Percentiles rank a stretch among this genome's conserved stretches.
These are phyloP conservation scores for Actinemys pallida DNA, from an alignment of 2,113 vertebrate genomes.

Conservation along the genomic window DNA sequence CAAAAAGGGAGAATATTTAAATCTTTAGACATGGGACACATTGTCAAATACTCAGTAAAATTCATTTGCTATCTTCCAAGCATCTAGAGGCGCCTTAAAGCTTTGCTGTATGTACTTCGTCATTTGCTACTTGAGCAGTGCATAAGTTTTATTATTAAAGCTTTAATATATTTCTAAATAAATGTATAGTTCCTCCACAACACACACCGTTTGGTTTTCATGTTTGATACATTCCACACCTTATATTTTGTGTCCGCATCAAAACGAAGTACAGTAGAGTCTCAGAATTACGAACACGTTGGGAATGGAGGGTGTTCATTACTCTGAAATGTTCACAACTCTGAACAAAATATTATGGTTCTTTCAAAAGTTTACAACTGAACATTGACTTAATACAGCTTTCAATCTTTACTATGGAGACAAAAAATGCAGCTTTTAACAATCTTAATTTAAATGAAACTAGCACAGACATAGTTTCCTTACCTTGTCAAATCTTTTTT, in stretches of 20 bases:
- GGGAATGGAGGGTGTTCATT: too few species aligned
- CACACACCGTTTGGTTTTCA: neutral
- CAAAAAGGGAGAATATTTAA: neutral
- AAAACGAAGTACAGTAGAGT: neutral
- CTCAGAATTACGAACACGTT: too few species aligned
- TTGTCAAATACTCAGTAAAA: neutral
- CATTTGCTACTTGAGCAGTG: neutral
- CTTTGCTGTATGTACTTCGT: neutral
- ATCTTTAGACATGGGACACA: neutral
- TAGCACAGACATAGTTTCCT: too few species aligned
- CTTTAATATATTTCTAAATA: neutral
- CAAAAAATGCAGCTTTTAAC: too few species aligned
- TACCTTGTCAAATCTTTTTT: too few species aligned
- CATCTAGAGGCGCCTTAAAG: neutral
- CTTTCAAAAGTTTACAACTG: too few species aligned
- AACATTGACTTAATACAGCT: too few species aligned
- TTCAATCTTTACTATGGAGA: too few species aligned
- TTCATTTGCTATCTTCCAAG: neutral
- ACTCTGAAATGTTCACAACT: too few species aligned
- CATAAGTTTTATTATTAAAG: rapidly evolving
- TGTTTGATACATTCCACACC: neutral
- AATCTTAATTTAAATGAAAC: too few species aligned
- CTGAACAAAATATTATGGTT: too few species aligned
- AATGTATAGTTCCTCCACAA: neutral
- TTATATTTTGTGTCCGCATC: neutral